Evolutionary conservation across 2,113 vertebrate species (phyloP).

Genomic region (Campylomormyrus numenius): DNA sequence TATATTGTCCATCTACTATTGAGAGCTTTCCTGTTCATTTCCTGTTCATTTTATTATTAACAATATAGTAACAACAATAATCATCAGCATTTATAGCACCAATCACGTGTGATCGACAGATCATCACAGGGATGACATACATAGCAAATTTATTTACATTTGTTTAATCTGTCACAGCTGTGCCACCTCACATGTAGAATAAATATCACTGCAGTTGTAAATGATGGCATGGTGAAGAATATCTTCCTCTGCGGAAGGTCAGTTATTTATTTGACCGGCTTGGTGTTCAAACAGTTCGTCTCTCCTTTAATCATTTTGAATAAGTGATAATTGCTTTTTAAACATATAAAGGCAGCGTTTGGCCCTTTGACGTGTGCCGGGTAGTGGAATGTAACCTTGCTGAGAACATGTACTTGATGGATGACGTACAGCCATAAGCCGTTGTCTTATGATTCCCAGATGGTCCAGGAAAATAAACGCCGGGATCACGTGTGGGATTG

Average conservation of each 20-base stretch:
- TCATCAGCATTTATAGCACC: background rate
- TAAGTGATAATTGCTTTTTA: constrained; percentile 13
- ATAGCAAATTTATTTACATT: background rate
- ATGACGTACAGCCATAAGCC: constrained; percentile 14
- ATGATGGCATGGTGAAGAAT: background rate
- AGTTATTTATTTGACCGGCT: constrained; percentile 3
- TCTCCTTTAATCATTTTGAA: background rate
- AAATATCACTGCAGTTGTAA: background rate
- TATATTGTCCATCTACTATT: constrained; percentile 17
- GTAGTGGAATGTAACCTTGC: background rate
- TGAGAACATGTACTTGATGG: background rate
- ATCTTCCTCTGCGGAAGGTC: background rate
- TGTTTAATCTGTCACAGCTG: background rate
- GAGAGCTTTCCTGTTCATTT: constrained; percentile 18
- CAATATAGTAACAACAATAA: background rate
- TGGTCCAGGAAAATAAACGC: background rate
- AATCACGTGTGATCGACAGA: background rate
- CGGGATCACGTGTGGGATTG: background rate
- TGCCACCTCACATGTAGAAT: background rate
- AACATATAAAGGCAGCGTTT: constrained; percentile 9
- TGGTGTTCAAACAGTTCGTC: constrained; percentile 20
- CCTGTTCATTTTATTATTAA: background rate
- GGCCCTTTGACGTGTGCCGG: background rate
- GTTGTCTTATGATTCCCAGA: constrained; percentile 24
- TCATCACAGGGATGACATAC: background rate